Conservation (phyloP, 2,797 vertebrate species). For the Tokudaia muenninki region DNA sequence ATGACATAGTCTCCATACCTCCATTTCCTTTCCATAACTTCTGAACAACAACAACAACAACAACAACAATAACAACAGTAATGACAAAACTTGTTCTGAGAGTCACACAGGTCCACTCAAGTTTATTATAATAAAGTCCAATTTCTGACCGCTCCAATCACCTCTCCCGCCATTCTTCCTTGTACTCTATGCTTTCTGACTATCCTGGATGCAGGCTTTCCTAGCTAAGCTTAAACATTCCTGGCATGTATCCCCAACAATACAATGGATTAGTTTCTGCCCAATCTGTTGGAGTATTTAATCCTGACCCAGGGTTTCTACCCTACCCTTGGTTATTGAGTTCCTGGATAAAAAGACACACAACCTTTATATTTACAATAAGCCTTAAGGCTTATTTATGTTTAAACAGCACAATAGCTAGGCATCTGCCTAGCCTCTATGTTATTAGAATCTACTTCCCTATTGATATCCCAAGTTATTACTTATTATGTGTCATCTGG, state of each 20-base stretch:
- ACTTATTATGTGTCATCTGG: background rate
- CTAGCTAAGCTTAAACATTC: background rate
- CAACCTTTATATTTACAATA: background rate
- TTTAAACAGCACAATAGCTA: background rate
- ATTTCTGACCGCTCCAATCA: background rate
- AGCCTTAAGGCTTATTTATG: background rate
- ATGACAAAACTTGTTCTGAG: background rate
- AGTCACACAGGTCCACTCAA: background rate
- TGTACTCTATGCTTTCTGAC: rapidly evolving
- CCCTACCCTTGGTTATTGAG: background rate
- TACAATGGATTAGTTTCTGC: background rate
- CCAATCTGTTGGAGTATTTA: background rate
- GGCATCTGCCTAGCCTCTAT: background rate
- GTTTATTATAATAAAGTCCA: background rate
- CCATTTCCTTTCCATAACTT: background rate
- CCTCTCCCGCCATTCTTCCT: too few relatives aligned
- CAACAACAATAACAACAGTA: background rate
- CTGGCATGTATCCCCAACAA: too few relatives aligned
- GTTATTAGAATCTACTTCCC: background rate
- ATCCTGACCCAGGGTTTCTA: background rate
- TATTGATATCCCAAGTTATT: background rate
- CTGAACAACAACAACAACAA: background rate
- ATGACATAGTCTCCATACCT: background rate
- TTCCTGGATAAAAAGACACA: background rate
- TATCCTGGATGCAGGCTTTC: background rate